Evolutionary conservation across 2,888 invertebrate species (phyloP), one percentile per base, ranked within the genome.

Genomic region (Dascillus cervinus): DNA sequence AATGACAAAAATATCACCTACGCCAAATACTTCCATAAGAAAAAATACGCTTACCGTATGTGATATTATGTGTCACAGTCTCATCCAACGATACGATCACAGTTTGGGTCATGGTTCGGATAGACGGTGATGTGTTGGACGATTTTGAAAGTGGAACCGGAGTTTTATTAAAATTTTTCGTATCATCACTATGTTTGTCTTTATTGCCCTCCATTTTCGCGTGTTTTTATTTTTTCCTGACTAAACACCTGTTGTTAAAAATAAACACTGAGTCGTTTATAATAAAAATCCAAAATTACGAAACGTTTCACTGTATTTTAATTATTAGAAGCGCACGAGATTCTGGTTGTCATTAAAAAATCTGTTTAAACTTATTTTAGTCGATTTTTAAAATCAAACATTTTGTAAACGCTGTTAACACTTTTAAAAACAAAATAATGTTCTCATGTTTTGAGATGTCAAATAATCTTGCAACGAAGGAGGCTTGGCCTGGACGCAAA

Each of bases 31-130:
- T 27, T 17, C n/a, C n/a, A n/a, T n/a, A n/a, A n/a, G n/a, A n/a
- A n/a, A n/a, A n/a, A n/a, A n/a, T n/a, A n/a, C 17, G 8, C 65
- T 61, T 53, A 73, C 73, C 72, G 54, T 71, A 72, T 42, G 72
- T 72, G 47, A 73, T 66, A 52, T 69, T 66, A 56, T 72, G 72
- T 37, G 70, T 72, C 60, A 73, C 67, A 53, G 71, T 72, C 52
- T 66, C 66, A 53, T 49, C 60, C 31, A 65, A 49, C 6, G 64
- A 64, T 22, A 65, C 64, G 17, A 64, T 62, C 26, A 65, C 65
- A 39, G 64, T 65, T 45, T 59, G 58, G 24, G 64, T 65, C 58
- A 62, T 60, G 35, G 45, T 46, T 24, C 65, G 58, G 39, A 61
- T 57, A 56, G 64, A 61, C 45, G 61, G 63, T 56, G 62, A 60